A percentile compares a stretch with the other conserved stretches of the same genome.
Conservation (phyloP, 2,888 invertebrate genomes). For the Heliconius ethilla region DNA sequence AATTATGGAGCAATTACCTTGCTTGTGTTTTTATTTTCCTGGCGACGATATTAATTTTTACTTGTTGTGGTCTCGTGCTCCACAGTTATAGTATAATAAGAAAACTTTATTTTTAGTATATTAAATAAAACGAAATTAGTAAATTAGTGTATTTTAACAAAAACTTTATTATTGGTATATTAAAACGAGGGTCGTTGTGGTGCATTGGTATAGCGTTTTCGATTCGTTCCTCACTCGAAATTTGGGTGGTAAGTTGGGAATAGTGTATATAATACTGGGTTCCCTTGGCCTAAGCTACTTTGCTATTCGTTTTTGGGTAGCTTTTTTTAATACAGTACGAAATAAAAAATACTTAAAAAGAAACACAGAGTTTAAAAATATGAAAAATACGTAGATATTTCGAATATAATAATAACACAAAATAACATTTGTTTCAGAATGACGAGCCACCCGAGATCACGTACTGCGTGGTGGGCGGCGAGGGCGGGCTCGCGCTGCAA, state of each 20-base stretch:
- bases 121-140: not conserved
- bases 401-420: not conserved
- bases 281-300: too few relatives aligned
- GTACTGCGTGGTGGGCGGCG: constrained; percentile 95
- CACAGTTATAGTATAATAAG: too few relatives aligned
- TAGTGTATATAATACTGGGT: too few relatives aligned
- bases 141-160: too few relatives aligned
- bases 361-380: too few relatives aligned
- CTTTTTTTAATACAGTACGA: too few relatives aligned
- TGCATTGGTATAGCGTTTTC: not conserved
- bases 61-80: not conserved
- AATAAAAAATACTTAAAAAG: too few relatives aligned
- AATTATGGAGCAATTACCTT: not conserved
- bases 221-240: not conserved
- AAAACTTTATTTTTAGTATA: not conserved
- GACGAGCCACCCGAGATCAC: constrained; percentile 98
- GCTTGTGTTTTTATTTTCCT: not conserved
- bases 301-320: too few relatives aligned
- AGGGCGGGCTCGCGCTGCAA: constrained; percentile 91
- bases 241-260: too few relatives aligned
- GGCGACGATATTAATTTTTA: constrained; percentile 3
- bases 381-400: too few relatives aligned
- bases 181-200: not conserved
- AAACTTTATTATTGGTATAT: too few relatives aligned
- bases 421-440: constrained; percentile 83